These are phyloP conservation scores for Anseranas semipalmata DNA, from an alignment of 2,113 vertebrate species.

Conservation along the genomic window DNA sequence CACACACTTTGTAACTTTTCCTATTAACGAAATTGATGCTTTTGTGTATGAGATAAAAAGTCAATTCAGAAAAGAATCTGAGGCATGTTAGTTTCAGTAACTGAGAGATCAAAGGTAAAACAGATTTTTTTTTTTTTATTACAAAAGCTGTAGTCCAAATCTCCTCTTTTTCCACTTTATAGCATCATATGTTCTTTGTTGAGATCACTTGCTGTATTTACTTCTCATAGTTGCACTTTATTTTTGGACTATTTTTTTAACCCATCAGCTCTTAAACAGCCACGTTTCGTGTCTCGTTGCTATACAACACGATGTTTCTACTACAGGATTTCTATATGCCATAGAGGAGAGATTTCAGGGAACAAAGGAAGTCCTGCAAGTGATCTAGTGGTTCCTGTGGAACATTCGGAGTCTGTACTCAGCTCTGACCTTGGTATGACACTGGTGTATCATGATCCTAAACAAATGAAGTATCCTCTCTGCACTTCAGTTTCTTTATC, in stretches of 20 bases:
- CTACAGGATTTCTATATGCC: background rate
- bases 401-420: background rate
- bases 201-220: background rate
- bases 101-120: background rate
- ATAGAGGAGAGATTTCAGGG: background rate
- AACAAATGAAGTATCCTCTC: background rate
- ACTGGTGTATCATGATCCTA: background rate
- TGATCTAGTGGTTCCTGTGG: background rate
- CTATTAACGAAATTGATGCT: background rate
- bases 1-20: background rate
- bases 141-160: background rate
- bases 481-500: background rate
- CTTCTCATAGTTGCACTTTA: background rate
- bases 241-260: background rate
- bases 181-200: background rate
- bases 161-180: background rate
- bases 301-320: background rate
- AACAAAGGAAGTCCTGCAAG: background rate
- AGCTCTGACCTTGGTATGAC: background rate
- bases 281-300: background rate
- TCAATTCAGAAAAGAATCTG: background rate
- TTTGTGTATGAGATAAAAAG: background rate
- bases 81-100: background rate
- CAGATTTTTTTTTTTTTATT: background rate
- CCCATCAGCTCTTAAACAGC: background rate